Conservation (phyloP, 1,140 invertebrate genomes). For the Cyclargus thomasi region DNA sequence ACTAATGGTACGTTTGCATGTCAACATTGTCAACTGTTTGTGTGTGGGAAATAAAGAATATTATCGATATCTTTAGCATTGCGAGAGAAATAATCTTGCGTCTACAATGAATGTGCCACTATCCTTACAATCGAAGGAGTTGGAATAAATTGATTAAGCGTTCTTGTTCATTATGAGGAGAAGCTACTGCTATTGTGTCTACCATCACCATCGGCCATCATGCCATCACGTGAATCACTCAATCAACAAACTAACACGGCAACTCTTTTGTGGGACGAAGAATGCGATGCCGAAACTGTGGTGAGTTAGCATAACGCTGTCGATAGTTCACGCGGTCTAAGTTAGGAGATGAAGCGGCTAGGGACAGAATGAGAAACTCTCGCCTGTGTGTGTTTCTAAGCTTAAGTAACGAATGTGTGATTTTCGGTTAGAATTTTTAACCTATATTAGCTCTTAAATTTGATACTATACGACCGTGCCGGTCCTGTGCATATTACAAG, state of each 20-base stretch:
- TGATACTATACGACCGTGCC: too few relatives aligned
- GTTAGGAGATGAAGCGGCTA: conserved; percentile 23
- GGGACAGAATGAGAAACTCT: too few relatives aligned
- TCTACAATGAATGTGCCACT: not conserved
- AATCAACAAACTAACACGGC: conserved; percentile 52
- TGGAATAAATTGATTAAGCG: not conserved
- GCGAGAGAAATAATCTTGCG: not conserved
- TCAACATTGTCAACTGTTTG: too few relatives aligned
- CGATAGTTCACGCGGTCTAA: conserved; percentile 27
- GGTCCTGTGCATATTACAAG: too few relatives aligned
- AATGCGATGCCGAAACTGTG: conserved; percentile 44
- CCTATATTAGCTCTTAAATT: too few relatives aligned
- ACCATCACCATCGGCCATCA: conserved; percentile 37
- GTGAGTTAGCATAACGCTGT: conserved; percentile 51
- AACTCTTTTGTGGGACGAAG: conserved; percentile 43
- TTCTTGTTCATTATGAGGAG: not conserved
- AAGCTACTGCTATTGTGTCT: conserved; percentile 34
- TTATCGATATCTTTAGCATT: too few relatives aligned
- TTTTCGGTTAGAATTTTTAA: too few relatives aligned
- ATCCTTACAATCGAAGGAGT: not conserved
- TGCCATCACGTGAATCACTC: conserved; percentile 44
- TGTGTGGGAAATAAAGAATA: too few relatives aligned
- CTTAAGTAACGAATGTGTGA: too few relatives aligned
- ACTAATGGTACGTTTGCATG: too few relatives aligned
- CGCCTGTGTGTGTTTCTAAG: too few relatives aligned